Conservation (phyloP, 1,140 invertebrate genomes). For the Drosophila insularis region DNA sequence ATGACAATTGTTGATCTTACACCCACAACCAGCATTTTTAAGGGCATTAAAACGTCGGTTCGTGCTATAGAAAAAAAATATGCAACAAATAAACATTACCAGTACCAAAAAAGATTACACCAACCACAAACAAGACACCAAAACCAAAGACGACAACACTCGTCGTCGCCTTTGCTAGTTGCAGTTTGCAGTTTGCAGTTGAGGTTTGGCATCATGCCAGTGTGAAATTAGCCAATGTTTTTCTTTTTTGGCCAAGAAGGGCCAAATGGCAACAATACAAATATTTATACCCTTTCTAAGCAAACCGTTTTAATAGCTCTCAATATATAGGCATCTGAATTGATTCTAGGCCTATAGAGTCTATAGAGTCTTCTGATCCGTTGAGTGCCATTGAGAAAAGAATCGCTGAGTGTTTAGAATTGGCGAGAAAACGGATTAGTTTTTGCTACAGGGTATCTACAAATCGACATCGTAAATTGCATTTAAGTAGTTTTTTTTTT, state of each 20-base stretch:
- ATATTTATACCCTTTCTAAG: not conserved
- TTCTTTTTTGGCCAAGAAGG: constrained; percentile 3
- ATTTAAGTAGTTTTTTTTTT: not conserved
- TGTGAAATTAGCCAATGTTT: not conserved
- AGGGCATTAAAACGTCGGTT: not conserved
- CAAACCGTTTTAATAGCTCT: not conserved
- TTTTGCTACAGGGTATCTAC: not conserved
- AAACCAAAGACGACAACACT: not conserved
- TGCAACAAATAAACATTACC: constrained; percentile 70
- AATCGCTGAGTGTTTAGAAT: no score
- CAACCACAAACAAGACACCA: constrained; percentile 17
- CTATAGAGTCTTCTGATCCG: no score
- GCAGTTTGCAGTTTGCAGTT: constrained; percentile 20
- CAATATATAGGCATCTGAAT: no score
- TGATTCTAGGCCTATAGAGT: no score
- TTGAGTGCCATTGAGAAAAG: no score
- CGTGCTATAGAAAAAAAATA: constrained; percentile 26
- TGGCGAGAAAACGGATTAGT: no score
- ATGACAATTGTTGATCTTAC: no score
- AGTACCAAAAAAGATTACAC: constrained; percentile 17
- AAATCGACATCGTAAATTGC: not conserved
- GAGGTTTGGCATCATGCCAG: not conserved
- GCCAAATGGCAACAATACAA: not conserved
- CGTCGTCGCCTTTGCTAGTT: constrained; percentile 4
- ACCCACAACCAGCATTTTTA: no score